Percentiles rank a stretch among this genome's conserved stretches.
Evolutionary conservation across 2,113 vertebrate species (phyloP).

Genomic region (Prolemur simus): DNA sequence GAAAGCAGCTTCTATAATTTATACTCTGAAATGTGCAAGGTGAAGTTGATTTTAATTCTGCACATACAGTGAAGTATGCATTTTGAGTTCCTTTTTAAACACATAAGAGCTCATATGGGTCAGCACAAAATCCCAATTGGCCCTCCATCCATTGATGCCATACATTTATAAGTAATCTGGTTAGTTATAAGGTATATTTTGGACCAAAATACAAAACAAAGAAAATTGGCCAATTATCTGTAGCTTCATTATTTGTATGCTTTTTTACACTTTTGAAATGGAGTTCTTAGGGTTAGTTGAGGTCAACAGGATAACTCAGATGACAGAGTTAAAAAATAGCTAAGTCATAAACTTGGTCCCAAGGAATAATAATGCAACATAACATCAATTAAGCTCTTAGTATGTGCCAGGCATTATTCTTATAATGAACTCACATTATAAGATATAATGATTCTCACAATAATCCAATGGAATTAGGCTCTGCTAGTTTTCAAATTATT

Average conservation of each 20-base stretch:
- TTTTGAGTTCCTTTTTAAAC: background rate
- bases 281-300: background rate
- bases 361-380: background rate
- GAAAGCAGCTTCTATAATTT: background rate
- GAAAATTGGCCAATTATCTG: background rate
- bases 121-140: background rate
- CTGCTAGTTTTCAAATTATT: background rate
- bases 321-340: background rate
- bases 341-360: background rate
- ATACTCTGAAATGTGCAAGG: background rate
- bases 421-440: background rate
- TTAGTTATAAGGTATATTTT: background rate
- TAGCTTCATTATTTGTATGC: background rate
- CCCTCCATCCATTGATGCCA: background rate
- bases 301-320: background rate
- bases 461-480: background rate
- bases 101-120: background rate
- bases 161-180: background rate
- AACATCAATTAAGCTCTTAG: background rate
- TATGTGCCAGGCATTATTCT: background rate
- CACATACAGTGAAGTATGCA: background rate
- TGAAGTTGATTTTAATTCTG: conserved; percentile 15
- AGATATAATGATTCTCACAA: background rate
- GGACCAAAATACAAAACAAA: background rate
- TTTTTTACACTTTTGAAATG: background rate